A percentile compares a stretch with the other conserved stretches of the same genome.
Evolutionary conservation across 1,140 invertebrate species (phyloP).

Genomic region (Aphelenchoides avenae): DNA sequence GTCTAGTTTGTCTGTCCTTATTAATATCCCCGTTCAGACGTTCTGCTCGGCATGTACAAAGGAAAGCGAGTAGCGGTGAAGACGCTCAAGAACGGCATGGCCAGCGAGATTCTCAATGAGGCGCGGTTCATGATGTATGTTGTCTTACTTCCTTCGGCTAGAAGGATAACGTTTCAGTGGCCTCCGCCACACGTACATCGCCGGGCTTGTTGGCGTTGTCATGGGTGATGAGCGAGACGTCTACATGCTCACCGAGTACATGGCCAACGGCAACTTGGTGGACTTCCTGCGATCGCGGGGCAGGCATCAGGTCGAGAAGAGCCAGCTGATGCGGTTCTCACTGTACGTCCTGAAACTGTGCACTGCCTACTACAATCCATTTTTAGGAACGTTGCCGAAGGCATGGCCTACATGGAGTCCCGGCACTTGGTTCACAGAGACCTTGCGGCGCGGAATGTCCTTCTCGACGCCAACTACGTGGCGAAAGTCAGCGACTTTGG

Average conservation of each 20-base stretch:
- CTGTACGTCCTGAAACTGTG: slow-evolving; percentile 57
- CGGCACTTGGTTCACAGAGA: slow-evolving; percentile 94
- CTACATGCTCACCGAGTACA: slow-evolving; percentile 94
- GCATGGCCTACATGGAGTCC: slow-evolving; percentile 96
- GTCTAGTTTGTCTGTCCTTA: no score
- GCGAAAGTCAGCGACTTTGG: slow-evolving; percentile 99
- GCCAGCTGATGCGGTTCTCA: slow-evolving; percentile 95
- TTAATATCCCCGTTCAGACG: slow-evolving; percentile 68
- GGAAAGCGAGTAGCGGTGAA: slow-evolving; percentile 91
- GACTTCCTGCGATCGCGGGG: slow-evolving; percentile 93
- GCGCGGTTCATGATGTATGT: slow-evolving; percentile 58
- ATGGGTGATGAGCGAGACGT: slow-evolving; percentile 71
- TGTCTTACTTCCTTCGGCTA: no score
- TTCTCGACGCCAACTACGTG: slow-evolving; percentile 84
- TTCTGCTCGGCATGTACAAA: slow-evolving; percentile 81
- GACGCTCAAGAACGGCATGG: slow-evolving; percentile 78
- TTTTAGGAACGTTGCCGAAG: slow-evolving; percentile 79
- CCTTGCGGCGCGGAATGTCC: slow-evolving; percentile 92
- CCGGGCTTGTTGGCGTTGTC: slow-evolving; percentile 88
- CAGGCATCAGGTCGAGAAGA: slow-evolving; percentile 87
- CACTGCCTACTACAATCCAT: background rate
- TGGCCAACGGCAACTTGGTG: slow-evolving; percentile 96
- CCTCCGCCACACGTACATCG: slow-evolving; percentile 88
- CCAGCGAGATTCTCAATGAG: slow-evolving; percentile 50
- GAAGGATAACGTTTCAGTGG: slow-evolving; percentile 67